Conservation (phyloP, 2,113 vertebrate genomes). For the Romanogobio albipinnatus region DNA sequence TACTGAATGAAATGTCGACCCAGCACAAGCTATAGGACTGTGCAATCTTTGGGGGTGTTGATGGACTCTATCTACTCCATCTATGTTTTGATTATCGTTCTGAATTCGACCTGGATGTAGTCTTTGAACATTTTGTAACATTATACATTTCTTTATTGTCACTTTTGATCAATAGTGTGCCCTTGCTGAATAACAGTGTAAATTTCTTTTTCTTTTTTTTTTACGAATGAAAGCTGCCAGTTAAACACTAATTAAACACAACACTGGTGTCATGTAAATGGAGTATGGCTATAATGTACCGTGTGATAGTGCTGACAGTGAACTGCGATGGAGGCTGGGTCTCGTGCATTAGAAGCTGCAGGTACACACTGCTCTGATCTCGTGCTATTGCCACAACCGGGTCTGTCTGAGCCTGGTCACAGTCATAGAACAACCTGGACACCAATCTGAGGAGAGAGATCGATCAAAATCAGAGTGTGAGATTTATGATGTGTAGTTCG, state of each 20-base stretch:
- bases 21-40: too few relatives aligned
- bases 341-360: slow-evolving; percentile 97
- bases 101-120: too few relatives aligned
- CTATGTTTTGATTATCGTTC: too few relatives aligned
- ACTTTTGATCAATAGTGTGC: too few relatives aligned
- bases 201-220: background rate
- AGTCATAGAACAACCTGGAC: slow-evolving; percentile 90
- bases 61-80: too few relatives aligned
- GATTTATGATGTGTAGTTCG: background rate
- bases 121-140: too few relatives aligned
- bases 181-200: too few relatives aligned
- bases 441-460: slow-evolving; percentile 78
- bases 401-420: slow-evolving; percentile 93
- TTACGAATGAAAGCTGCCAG: background rate
- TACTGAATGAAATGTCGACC: too few relatives aligned
- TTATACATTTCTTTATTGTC: too few relatives aligned
- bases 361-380: slow-evolving; percentile 91
- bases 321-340: slow-evolving; percentile 90
- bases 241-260: background rate
- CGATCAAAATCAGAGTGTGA: background rate
- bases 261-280: background rate
- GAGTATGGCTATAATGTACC: slow-evolving; percentile 71
- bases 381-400: slow-evolving; percentile 92
- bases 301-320: slow-evolving; percentile 92
- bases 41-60: too few relatives aligned